Percentiles rank a stretch among this genome's conserved stretches.
phyloP scores from a whole-genome alignment of 2,113 vertebrate species.

The Lota lota region DNA sequence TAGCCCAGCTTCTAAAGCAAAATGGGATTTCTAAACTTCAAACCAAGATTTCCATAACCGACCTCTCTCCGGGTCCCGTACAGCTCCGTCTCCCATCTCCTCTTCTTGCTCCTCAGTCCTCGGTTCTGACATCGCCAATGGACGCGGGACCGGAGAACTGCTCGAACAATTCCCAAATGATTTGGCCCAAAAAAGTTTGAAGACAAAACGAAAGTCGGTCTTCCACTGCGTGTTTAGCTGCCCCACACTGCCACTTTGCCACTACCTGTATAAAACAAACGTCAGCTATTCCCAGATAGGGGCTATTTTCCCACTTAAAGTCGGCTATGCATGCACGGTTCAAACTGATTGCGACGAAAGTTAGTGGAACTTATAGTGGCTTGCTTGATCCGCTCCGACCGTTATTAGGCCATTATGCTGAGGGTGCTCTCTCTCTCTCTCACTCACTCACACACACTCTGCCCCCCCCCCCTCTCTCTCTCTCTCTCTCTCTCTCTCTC shows the following conservation, averaged over 20 bases:
- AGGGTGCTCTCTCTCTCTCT: background rate
- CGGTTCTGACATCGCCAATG: slow-evolving; percentile 79
- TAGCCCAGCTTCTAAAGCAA: too few species aligned
- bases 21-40: too few species aligned
- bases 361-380: background rate
- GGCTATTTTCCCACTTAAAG: background rate
- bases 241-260: too few species aligned
- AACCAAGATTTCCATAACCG: slow-evolving; percentile 6
- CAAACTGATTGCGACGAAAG: too few species aligned
- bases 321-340: too few species aligned
- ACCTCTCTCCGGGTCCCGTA: slow-evolving; percentile 73
- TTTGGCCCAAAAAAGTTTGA: too few species aligned
- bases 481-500: too few species aligned
- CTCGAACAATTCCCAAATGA: background rate
- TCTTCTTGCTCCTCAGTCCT: slow-evolving; percentile 75
- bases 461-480: too few species aligned
- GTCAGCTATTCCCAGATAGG: background rate
- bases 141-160: background rate
- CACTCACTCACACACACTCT: background rate
- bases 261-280: too few species aligned
- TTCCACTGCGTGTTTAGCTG: too few species aligned
- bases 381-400: background rate
- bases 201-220: too few species aligned
- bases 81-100: slow-evolving; percentile 72
- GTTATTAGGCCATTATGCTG: background rate